Conservation (phyloP, 2,797 vertebrate genomes). For the Neomorphus geoffroyi region DNA sequence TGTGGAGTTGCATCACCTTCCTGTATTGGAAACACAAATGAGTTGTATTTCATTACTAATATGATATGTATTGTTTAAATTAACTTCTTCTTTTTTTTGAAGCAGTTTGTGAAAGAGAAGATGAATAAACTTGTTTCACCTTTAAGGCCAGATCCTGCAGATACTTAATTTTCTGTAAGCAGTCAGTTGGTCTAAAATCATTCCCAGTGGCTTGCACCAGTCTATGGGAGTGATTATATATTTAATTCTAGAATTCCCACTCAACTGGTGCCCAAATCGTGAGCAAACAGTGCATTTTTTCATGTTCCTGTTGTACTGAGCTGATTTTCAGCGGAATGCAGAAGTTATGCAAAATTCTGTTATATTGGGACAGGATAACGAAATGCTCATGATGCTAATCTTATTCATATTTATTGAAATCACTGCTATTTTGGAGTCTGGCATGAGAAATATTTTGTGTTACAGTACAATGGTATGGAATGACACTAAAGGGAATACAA, state of each 20-base stretch:
- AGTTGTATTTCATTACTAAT: background rate
- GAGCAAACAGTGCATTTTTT: background rate
- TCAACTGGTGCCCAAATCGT: background rate
- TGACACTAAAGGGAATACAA: background rate
- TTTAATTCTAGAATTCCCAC: background rate
- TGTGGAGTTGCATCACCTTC: constrained; percentile 23
- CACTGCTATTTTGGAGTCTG: background rate
- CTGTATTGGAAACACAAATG: background rate
- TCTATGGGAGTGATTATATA: background rate
- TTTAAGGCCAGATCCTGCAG: background rate
- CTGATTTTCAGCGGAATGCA: background rate
- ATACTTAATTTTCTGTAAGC: background rate
- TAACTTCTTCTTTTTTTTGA: background rate
- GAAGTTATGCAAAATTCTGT: background rate
- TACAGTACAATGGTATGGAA: background rate
- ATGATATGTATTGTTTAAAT: background rate
- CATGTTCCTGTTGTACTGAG: background rate
- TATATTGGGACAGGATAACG: background rate
- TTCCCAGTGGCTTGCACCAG: background rate
- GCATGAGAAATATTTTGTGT: background rate
- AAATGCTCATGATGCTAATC: background rate
- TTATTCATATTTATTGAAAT: background rate
- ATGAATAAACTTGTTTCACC: background rate
- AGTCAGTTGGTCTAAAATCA: background rate
- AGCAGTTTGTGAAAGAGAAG: background rate